These are phyloP conservation scores for Leucozona laternaria DNA, from an alignment of 2,888 invertebrate species.

Conservation along the genomic window DNA sequence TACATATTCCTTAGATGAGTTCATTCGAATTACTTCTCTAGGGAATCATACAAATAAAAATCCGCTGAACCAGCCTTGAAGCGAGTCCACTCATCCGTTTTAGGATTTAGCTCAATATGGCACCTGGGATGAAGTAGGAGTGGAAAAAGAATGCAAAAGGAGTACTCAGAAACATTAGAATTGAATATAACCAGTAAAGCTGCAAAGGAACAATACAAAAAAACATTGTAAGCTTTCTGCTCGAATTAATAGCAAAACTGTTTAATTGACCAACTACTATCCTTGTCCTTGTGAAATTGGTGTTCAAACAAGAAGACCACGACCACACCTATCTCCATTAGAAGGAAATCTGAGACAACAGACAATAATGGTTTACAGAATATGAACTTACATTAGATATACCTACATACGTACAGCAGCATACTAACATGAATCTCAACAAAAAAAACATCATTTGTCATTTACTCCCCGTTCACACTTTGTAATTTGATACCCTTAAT, in stretches of 20 bases:
- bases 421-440: background rate
- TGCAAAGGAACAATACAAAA: too few relatives aligned
- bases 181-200: too few relatives aligned
- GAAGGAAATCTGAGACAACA: background rate
- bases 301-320: background rate
- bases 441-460: background rate
- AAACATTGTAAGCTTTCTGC: background rate
- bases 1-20: too few relatives aligned
- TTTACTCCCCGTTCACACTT: slow-evolving; percentile 15
- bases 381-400: background rate
- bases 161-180: too few relatives aligned
- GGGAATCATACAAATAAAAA: too few relatives aligned
- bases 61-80: too few relatives aligned
- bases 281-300: background rate
- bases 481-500: slow-evolving; percentile 41
- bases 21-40: too few relatives aligned
- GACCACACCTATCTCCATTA: background rate
- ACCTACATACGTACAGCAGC: background rate
- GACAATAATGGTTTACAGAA: background rate
- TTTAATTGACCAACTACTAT: background rate
- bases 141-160: too few relatives aligned
- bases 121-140: too few relatives aligned
- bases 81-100: too few relatives aligned
- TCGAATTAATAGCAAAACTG: background rate
- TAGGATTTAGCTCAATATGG: too few relatives aligned